phyloP scores from a whole-genome alignment of 2,888 invertebrate genomes.

The Andricus curvator region DNA sequence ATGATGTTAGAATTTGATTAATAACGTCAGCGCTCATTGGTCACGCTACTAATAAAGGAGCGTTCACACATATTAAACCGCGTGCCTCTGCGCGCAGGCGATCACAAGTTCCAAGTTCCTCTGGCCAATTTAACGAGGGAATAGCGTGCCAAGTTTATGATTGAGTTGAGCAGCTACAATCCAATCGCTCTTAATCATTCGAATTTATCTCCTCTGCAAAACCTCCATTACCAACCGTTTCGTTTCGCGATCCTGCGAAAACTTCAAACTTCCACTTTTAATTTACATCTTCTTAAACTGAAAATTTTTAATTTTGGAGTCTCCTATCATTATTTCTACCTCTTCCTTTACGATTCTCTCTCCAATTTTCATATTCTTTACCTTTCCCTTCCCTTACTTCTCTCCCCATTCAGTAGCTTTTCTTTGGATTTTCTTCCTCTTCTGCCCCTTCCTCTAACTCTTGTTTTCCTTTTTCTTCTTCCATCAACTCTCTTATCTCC shows the following conservation, averaged over 20 bases:
- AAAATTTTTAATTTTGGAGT: no score
- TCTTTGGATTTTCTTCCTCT: no score
- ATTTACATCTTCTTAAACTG: no score
- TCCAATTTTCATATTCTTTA: no score
- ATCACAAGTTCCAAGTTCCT: constrained; percentile 50
- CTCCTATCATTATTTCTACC: no score
- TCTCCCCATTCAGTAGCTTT: no score
- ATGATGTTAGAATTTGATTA: constrained; percentile 75
- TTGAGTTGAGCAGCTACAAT: constrained; percentile 74
- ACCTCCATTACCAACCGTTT: constrained; percentile 52
- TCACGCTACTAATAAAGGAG: constrained; percentile 78
- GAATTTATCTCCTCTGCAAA: constrained; percentile 69
- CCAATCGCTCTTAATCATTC: constrained; percentile 77
- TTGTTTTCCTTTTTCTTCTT: no score
- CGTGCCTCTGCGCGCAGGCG: constrained; percentile 64
- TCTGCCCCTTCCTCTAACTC: no score
- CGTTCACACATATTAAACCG: constrained; percentile 75
- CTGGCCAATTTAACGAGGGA: constrained; percentile 75
- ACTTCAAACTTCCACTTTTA: constrained; percentile 12
- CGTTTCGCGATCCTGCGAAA: constrained; percentile 52
- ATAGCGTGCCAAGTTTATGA: constrained; percentile 76
- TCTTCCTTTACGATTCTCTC: no score
- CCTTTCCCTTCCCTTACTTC: no score
- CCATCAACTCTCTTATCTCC: no score
- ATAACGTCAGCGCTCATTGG: constrained; percentile 76